Evolutionary conservation across 2,113 vertebrate genomes (phyloP).

Genomic region (Cygnus buccinator): DNA sequence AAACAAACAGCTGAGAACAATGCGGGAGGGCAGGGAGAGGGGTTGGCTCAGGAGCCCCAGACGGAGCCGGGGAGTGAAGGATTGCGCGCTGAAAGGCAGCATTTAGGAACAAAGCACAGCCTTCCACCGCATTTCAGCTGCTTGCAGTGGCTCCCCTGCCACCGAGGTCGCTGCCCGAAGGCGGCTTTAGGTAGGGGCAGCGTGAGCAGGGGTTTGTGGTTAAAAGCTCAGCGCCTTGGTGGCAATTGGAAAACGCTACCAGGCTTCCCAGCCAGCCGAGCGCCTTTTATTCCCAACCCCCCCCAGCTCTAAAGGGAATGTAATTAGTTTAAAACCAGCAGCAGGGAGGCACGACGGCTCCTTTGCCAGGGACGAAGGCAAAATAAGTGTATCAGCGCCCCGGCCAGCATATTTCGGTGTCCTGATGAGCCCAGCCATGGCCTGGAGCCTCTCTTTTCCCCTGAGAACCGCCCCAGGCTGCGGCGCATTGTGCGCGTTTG

Average conservation of each 20-base stretch:
- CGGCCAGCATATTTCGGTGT: not conserved
- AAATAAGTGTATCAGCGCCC: constrained; percentile 4
- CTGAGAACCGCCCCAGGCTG: not conserved
- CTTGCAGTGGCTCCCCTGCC: not conserved
- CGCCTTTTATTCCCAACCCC: constrained; percentile 12
- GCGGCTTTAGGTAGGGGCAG: not conserved
- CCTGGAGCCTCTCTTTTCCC: not conserved
- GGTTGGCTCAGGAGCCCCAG: not conserved
- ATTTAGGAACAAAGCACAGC: not conserved
- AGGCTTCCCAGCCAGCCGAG: constrained; percentile 24
- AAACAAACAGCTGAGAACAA: not conserved
- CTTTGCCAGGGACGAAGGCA: constrained; percentile 37
- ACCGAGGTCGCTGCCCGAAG: not conserved
- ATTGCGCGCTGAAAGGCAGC: not conserved
- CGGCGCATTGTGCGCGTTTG: not conserved
- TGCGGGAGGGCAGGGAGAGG: not conserved
- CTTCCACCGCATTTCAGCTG: not conserved
- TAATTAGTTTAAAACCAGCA: constrained; percentile 41
- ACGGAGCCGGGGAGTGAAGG: not conserved
- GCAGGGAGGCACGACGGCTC: not conserved
- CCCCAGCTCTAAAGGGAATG: constrained; percentile 14
- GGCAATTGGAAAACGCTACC: constrained; percentile 10
- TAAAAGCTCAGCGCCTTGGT: not conserved
- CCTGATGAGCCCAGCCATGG: constrained; percentile 5
- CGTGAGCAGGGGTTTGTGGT: not conserved